A percentile compares a stretch with the other conserved stretches of the same genome.
Conservation (phyloP, 2,113 vertebrate species). For the Hippocampus guttulatus region DNA sequence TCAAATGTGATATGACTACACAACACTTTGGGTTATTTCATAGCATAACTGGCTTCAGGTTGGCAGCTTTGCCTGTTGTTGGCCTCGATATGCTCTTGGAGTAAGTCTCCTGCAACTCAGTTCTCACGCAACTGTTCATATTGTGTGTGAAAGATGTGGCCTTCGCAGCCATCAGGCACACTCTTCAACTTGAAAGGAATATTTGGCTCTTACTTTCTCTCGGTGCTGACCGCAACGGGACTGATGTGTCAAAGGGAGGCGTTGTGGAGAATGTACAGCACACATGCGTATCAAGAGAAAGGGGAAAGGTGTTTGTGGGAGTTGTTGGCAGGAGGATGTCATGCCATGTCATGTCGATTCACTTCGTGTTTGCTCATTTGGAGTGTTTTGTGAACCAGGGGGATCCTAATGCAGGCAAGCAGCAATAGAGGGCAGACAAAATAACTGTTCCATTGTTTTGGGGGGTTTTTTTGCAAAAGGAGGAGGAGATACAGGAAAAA, state of each 20-base stretch:
- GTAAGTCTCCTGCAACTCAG: constrained; percentile 1
- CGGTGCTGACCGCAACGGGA: constrained; percentile 25
- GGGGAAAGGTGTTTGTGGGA: constrained; percentile 7
- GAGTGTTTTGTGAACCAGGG: background rate
- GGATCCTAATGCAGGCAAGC: background rate
- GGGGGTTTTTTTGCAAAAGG: background rate
- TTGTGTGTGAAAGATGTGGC: background rate
- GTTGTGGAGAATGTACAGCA: constrained; percentile 8
- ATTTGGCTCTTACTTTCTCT: constrained; percentile 32
- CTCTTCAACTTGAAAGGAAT: constrained; percentile 41
- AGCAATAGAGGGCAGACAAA: background rate
- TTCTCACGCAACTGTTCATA: background rate
- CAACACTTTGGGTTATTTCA: constrained; percentile 24
- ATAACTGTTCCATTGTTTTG: background rate
- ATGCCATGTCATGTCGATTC: background rate
- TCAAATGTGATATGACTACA: constrained; percentile 32
- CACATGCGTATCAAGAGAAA: constrained; percentile 23
- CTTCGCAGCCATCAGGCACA: constrained; percentile 15
- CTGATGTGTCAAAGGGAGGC: constrained; percentile 15
- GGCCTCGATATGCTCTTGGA: constrained; percentile 10
- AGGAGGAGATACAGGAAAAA: no score
- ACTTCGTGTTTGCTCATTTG: background rate
- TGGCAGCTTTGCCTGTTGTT: constrained; percentile 15
- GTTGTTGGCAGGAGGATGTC: background rate
- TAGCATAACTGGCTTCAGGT: background rate